These are phyloP conservation scores for Trisateles emortualis DNA, from an alignment of 2,888 invertebrate species.

Conservation along the genomic window DNA sequence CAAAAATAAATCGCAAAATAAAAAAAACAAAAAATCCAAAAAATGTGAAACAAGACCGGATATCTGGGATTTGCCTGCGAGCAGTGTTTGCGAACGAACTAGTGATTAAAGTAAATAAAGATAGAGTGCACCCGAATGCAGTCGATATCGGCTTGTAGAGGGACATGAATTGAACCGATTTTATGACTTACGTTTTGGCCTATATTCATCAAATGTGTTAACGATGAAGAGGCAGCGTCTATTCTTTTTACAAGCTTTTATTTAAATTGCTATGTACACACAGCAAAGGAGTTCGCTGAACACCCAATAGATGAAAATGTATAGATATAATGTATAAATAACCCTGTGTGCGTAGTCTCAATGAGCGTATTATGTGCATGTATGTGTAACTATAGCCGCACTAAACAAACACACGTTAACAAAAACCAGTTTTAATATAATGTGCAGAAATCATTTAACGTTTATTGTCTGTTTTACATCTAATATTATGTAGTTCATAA, in stretches of 20 bases:
- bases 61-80: conserved; percentile 46
- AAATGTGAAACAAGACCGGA: conserved; percentile 32
- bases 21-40: conserved; percentile 18
- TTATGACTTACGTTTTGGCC: conserved; percentile 22
- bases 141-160: conserved; percentile 27
- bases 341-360: too few species aligned
- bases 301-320: too few species aligned
- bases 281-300: too few species aligned
- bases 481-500: too few species aligned
- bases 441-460: too few species aligned
- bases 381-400: too few species aligned
- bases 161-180: conserved; percentile 21
- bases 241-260: background rate
- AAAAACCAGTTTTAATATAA: too few species aligned
- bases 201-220: conserved; percentile 11
- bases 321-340: too few species aligned
- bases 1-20: conserved; percentile 18
- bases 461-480: too few species aligned
- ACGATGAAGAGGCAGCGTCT: background rate
- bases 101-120: conserved; percentile 68
- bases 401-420: too few species aligned
- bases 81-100: conserved; percentile 57
- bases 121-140: conserved; percentile 51
- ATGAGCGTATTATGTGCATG: too few species aligned
- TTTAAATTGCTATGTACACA: too few species aligned